phyloP scores from a whole-genome alignment of 2,797 vertebrate species.

The Chaetodon trifasciatus region DNA sequence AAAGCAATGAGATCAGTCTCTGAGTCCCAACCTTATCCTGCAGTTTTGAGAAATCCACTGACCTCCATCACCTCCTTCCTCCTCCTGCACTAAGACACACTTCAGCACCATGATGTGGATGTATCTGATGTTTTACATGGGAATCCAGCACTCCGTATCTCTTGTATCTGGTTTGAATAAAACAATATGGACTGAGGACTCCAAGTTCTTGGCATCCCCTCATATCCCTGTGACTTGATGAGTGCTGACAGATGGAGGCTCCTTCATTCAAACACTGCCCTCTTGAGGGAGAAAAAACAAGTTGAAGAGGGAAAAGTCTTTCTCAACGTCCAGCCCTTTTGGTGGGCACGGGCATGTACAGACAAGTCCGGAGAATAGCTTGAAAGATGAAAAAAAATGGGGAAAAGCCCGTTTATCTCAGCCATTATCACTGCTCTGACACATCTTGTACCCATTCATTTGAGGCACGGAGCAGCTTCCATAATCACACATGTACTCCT shows the following conservation, averaged over 20 bases:
- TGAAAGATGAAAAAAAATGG: neutral
- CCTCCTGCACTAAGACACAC: neutral
- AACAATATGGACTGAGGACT: conserved; percentile 22
- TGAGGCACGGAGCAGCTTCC: conserved; percentile 36
- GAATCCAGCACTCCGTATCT: conserved; percentile 12
- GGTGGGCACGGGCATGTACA: neutral
- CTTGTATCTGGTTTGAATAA: conserved; percentile 63
- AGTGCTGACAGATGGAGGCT: conserved; percentile 71
- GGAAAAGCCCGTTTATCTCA: neutral
- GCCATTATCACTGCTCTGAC: conserved; percentile 12
- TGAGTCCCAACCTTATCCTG: neutral
- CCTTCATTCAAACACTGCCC: conserved; percentile 85
- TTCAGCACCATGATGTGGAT: conserved; percentile 14
- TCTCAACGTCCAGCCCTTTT: neutral
- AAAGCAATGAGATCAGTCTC: neutral
- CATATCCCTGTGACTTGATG: conserved; percentile 50
- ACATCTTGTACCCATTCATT: conserved; percentile 41
- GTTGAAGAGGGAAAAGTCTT: conserved; percentile 3
- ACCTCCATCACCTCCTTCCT: neutral
- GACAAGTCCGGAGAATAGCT: neutral
- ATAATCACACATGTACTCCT: conserved; percentile 44
- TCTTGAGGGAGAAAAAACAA: conserved; percentile 81
- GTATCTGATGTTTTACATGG: conserved; percentile 16
- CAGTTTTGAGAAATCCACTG: neutral
- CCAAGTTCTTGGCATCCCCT: conserved; percentile 52